Evolutionary conservation across 1,140 invertebrate genomes (phyloP).

Genomic region (Parasteatoda tepidariorum): DNA sequence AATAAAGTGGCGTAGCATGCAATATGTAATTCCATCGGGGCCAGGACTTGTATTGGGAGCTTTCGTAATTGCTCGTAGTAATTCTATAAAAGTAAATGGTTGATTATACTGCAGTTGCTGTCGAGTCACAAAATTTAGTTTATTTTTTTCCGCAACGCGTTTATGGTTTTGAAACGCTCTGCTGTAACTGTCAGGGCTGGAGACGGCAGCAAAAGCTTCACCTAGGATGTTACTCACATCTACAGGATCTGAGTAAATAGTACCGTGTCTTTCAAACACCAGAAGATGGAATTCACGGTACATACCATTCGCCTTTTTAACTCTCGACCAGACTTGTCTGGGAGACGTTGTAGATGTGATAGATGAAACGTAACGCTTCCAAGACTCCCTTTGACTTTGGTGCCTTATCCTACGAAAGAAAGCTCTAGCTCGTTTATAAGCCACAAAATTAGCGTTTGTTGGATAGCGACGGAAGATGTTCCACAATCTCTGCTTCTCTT

Average conservation of each 20-base stretch:
- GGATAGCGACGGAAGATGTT: background rate
- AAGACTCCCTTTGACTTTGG: background rate
- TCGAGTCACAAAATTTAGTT: background rate
- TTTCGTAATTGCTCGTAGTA: background rate
- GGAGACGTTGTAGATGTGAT: background rate
- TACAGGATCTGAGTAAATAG: background rate
- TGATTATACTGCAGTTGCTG: background rate
- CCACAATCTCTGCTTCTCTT: background rate
- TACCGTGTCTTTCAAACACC: background rate
- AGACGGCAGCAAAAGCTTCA: background rate
- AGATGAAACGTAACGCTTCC: background rate
- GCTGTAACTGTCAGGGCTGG: background rate
- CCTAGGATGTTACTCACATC: background rate
- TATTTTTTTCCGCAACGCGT: background rate
- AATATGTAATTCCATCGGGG: background rate
- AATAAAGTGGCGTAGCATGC: background rate
- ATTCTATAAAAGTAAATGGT: background rate
- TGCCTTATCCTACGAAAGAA: background rate
- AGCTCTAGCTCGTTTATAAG: background rate
- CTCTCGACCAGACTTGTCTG: background rate
- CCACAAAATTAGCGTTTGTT: background rate
- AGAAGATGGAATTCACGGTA: background rate
- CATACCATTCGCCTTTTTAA: too few species aligned
- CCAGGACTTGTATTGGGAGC: background rate
- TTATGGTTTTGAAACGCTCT: background rate